Evolutionary conservation across 1,140 invertebrate genomes (phyloP).

Genomic region (Delia radicum): DNA sequence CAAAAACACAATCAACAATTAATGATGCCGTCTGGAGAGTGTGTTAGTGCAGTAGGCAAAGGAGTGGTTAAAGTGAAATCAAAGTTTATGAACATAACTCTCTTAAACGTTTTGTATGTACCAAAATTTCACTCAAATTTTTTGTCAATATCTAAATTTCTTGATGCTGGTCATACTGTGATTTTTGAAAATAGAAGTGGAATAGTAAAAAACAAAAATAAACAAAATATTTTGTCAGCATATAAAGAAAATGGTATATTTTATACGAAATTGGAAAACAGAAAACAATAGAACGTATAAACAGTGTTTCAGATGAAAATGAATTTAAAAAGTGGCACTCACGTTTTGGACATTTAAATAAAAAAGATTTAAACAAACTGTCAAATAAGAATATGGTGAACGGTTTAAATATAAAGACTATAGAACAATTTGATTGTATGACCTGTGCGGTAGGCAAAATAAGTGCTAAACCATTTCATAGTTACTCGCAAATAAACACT

Average conservation of each 20-base stretch:
- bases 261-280: not conserved
- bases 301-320: not conserved
- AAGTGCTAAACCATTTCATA: not conserved
- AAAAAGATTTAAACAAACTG: not conserved
- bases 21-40: conserved; percentile 12
- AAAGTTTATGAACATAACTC: not conserved
- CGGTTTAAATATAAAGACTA: not conserved
- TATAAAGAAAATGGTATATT: not conserved
- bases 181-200: not conserved
- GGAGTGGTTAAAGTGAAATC: not conserved
- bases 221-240: not conserved
- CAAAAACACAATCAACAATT: not conserved
- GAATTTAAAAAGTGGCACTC: not conserved
- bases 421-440: not conserved
- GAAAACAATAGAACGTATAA: not conserved
- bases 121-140: not conserved
- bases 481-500: not conserved
- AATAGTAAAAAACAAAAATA: not conserved
- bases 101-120: conserved; percentile 1
- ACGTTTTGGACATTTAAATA: not conserved
- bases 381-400: conserved; percentile 2
- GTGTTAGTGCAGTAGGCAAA: not conserved
- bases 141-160: conserved; percentile 6
- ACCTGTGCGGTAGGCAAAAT: not conserved
- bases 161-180: not conserved